Evolutionary conservation across 2,113 vertebrate genomes (phyloP).

Genomic region (Pomatorhinus ruficollis): DNA sequence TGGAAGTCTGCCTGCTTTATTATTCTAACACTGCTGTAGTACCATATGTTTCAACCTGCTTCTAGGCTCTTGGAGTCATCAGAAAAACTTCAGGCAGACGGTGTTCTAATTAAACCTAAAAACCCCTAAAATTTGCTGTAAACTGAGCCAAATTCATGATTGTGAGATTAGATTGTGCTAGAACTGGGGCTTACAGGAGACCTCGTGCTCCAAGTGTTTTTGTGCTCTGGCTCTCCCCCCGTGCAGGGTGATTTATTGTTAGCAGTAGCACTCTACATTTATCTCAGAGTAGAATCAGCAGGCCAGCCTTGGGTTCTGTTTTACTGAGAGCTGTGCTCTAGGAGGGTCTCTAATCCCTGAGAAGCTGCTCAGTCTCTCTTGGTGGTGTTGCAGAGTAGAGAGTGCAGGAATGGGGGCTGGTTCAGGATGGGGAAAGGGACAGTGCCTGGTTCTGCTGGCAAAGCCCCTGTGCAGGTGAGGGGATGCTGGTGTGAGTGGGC

Average conservation of each 20-base stretch:
- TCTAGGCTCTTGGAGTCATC: not conserved
- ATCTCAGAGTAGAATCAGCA: not conserved
- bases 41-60: slow-evolving; percentile 16
- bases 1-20: not conserved
- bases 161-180: not conserved
- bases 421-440: not conserved
- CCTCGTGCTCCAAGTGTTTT: not conserved
- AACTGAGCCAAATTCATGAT: not conserved
- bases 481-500: not conserved
- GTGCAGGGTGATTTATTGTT: not conserved
- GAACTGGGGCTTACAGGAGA: not conserved
- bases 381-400: not conserved
- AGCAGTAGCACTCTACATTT: not conserved
- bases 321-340: not conserved
- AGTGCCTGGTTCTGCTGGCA: not conserved
- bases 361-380: not conserved
- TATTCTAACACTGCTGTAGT: not conserved
- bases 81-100: not conserved
- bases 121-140: not conserved
- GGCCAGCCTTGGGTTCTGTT: not conserved
- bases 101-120: slow-evolving; percentile 1
- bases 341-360: not conserved
- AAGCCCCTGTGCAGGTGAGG: not conserved
- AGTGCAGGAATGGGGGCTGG: not conserved
- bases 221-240: not conserved